Base-by-base conservation (phyloP, 1,140 invertebrate species). In the Goniozus legneri region DNA sequence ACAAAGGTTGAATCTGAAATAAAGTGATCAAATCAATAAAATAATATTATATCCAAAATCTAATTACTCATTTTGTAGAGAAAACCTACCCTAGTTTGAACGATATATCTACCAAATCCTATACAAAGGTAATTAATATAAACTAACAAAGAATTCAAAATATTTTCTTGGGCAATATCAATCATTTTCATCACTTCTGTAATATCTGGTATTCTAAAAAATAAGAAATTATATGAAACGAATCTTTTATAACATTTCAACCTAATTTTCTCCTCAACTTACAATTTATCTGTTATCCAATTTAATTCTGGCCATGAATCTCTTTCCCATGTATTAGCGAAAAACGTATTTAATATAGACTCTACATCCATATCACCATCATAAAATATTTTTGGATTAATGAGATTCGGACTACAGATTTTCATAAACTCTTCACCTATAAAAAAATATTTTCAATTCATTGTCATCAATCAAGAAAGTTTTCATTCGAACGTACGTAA, bases 261-360 rank as follows among this genome's bases (percentile, higher is more conserved):
- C n/a, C n/a, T n/a, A n/a, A n/a, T n/a, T n/a, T n/a, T n/a, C 24
- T 6, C 24, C 63, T 21, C 69, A 64, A 67, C 72, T 71, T 67
- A 81, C 79, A 82, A 65, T 58, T 69, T 76, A 47, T 79, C 69
- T 14, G 70, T 62, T 3, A 82, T 56, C 81, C 81, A 83, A 2
- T 80, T 73, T 19, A 82, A 55, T 63, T 81, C 75, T 2, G 70
- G 61, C 79, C 80, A 83, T 10, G 62, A 62, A 6, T 60, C 60
- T 49, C 72, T 71, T 42, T 75, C 68, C 69, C 62, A 76, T 1
- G 71, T 57, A 35, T 67, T 71, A 53, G 65, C 65, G 52, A 81
- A 77, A 65, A 82, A 82, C 12, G 77, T 75, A 44, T 78, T 76
- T 20, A 82, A 60, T 22, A 82, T 62, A 38, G 68, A 50, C 27